Base-by-base conservation (phyloP, 2,113 vertebrate species). In the Oplegnathus fasciatus region DNA sequence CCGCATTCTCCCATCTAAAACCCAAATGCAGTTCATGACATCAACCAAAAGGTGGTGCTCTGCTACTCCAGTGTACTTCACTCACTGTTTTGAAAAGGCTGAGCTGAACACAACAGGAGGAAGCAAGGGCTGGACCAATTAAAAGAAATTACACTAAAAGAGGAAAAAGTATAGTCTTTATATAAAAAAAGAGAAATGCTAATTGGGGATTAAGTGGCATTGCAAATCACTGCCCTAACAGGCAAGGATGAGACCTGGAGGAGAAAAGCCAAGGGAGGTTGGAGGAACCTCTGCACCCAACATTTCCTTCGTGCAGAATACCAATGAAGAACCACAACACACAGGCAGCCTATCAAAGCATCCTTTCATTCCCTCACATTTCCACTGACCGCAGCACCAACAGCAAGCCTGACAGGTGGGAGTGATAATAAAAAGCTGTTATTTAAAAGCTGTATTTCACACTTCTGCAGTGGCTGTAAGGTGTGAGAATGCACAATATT, bases 1-100 rank as follows among this genome's bases (percentile, higher is more conserved):
- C 77, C 10, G 67, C 81, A 80, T 70, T 86, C 67, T n/a, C 14
- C 55, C 6, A 4, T 4, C 50, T n/a, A 24, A n/a, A 48, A 70
- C 3, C 22, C 5, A 69, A 42, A 8, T 83, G 91, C 89, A 94
- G 40, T 88, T 65, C 79, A 57, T 22, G 0, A 0, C 20, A 0
- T 42, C 40, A 5, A 24, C 84, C 94, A 94, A 86, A 88, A 87
- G 94, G 92, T 93, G 93, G 93, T 67, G 92, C 94, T 91, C 82
- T 94, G 82, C 64, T 75, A 80, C 93, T 85, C 92, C 82, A 22
- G 32, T 85, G 89, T 9, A 18, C 58, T 22, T 48, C 68, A 37
- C n/a, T 75, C 6, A 1, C 6, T 40, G n/a, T 15, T 78, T 32
- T 18, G n/a, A 71, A 69, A 75, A 8, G 37, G 68, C 22, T 44